These are phyloP conservation scores for Silurus lanzhouensis DNA, from an alignment of 2,797 vertebrate genomes.

Conservation along the genomic window DNA sequence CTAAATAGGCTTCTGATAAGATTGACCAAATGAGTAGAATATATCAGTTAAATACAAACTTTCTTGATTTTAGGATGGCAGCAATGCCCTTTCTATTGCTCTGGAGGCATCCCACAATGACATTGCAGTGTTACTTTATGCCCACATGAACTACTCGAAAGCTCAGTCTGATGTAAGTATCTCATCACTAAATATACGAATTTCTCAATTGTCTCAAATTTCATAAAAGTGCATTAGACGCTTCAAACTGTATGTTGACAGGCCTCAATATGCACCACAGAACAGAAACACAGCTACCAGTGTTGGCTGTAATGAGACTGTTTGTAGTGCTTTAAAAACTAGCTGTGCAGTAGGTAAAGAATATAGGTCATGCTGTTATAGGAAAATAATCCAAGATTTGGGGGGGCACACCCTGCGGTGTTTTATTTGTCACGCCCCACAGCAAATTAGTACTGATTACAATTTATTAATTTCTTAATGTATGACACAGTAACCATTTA, in stretches of 20 bases:
- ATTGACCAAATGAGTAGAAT: neutral
- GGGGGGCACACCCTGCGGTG: neutral
- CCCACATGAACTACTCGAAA: conserved; percentile 81
- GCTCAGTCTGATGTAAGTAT: conserved; percentile 65
- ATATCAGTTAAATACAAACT: neutral
- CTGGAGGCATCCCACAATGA: conserved; percentile 82
- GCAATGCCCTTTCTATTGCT: conserved; percentile 81
- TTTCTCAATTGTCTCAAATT: neutral
- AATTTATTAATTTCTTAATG: neutral
- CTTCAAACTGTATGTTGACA: neutral
- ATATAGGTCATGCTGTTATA: neutral
- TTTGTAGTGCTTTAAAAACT: neutral
- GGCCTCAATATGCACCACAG: no score
- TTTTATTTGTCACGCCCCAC: neutral
- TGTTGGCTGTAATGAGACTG: neutral
- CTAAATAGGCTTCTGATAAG: neutral
- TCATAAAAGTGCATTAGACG: neutral
- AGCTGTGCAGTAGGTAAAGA: neutral
- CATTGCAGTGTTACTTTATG: conserved; percentile 83
- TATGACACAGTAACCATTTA: neutral
- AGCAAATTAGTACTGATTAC: neutral
- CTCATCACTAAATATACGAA: neutral
- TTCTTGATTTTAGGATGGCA: conserved; percentile 73
- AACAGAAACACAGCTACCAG: neutral
- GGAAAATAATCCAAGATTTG: neutral